Percentiles rank a stretch among this genome's conserved stretches.
phyloP scores from a whole-genome alignment of 2,888 invertebrate genomes.

The Proisotoma minuta region DNA sequence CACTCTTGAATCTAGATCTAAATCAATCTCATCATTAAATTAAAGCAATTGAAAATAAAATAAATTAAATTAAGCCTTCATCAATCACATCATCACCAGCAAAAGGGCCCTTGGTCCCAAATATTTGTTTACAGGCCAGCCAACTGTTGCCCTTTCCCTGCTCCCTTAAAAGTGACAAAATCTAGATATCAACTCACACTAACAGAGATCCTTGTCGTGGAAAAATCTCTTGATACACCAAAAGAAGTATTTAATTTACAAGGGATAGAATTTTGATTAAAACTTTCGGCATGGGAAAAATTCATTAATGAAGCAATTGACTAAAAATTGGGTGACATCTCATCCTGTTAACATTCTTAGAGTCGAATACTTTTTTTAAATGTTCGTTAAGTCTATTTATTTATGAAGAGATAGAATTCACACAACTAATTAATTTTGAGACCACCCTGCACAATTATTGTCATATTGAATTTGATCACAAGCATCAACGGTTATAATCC shows the following conservation, averaged over 20 bases:
- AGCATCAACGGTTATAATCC: too few species aligned
- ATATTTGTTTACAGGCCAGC: not conserved
- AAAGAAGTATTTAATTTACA: too few species aligned
- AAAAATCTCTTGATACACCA: too few species aligned
- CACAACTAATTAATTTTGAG: too few species aligned
- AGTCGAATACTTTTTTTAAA: not conserved
- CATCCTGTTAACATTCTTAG: slow-evolving; percentile 3
- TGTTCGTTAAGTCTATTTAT: too few species aligned
- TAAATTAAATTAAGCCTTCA: slow-evolving; percentile 4
- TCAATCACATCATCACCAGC: not conserved
- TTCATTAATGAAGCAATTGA: slow-evolving; percentile 3
- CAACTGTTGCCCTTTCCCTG: not conserved
- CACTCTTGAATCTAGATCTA: too few species aligned
- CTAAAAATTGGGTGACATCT: not conserved
- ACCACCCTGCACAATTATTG: too few species aligned
- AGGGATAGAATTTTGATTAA: slow-evolving; percentile 2
- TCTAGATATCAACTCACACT: too few species aligned
- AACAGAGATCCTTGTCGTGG: too few species aligned
- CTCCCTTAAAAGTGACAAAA: not conserved
- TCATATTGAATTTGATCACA: too few species aligned
- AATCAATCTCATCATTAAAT: too few species aligned
- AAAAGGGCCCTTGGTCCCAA: not conserved
- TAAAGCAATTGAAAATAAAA: not conserved
- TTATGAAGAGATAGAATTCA: not conserved
- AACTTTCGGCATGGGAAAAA: slow-evolving; percentile 1